A percentile compares a stretch with the other conserved stretches of the same genome.
These are phyloP conservation scores for Limonius californicus DNA, from an alignment of 1,140 invertebrate genomes.

Conservation along the genomic window DNA sequence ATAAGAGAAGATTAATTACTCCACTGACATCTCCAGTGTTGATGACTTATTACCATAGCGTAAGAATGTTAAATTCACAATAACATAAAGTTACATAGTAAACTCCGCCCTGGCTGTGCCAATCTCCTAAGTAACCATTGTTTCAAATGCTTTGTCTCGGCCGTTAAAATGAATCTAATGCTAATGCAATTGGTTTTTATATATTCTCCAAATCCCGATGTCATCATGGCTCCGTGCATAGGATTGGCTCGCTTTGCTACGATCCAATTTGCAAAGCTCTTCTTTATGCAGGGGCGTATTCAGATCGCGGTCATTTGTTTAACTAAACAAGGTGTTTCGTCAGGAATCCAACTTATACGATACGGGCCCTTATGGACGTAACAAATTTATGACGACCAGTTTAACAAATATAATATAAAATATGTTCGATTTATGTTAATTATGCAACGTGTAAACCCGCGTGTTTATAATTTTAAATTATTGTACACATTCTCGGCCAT, in stretches of 20 bases:
- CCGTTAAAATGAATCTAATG: slow-evolving; percentile 31
- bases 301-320: slow-evolving; percentile 5
- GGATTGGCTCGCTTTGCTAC: slow-evolving; percentile 22
- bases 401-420: neutral
- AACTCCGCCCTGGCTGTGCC: slow-evolving; percentile 22
- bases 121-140: slow-evolving; percentile 34
- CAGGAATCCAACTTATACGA: too few relatives aligned
- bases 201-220: slow-evolving; percentile 33
- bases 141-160: slow-evolving; percentile 29
- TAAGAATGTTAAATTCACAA: slow-evolving; percentile 24
- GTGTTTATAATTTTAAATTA: slow-evolving; percentile 5
- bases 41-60: slow-evolving; percentile 31
- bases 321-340: neutral
- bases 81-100: slow-evolving; percentile 17
- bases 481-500: neutral
- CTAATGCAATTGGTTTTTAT: slow-evolving; percentile 37
- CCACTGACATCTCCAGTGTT: slow-evolving; percentile 28
- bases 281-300: slow-evolving; percentile 23
- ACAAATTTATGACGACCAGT: neutral
- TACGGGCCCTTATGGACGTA: neutral
- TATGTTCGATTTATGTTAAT: slow-evolving; percentile 5
- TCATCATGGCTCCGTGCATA: slow-evolving; percentile 28
- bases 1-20: slow-evolving; percentile 33
- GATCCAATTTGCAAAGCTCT: slow-evolving; percentile 30
- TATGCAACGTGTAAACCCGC: neutral